A percentile compares a stretch with the other conserved stretches of the same genome.
These are phyloP conservation scores for Heliconius ismenius DNA, from an alignment of 2,888 invertebrate genomes.

Conservation along the genomic window DNA sequence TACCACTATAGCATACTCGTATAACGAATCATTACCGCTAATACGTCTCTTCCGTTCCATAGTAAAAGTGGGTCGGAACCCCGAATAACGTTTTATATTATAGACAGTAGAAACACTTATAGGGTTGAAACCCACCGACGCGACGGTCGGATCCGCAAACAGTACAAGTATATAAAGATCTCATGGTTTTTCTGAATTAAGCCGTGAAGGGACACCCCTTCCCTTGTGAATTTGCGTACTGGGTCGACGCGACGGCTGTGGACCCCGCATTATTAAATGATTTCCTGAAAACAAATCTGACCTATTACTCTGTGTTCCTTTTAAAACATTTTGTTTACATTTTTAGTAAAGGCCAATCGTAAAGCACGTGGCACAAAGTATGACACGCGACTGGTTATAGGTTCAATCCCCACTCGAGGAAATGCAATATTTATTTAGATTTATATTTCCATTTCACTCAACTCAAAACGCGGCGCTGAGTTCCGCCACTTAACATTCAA, in stretches of 20 bases:
- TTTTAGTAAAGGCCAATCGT: not conserved
- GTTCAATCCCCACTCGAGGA: too few relatives aligned
- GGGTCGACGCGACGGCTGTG: slow-evolving; percentile 44
- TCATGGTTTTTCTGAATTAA: slow-evolving; percentile 75
- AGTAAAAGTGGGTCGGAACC: slow-evolving; percentile 58
- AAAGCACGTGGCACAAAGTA: too few relatives aligned
- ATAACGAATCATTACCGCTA: slow-evolving; percentile 46
- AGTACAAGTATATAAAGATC: slow-evolving; percentile 77
- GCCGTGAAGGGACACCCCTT: slow-evolving; percentile 67
- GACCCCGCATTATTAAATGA: slow-evolving; percentile 67
- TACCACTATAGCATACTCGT: slow-evolving; percentile 6
- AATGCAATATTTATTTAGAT: too few relatives aligned
- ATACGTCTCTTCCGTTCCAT: slow-evolving; percentile 56
- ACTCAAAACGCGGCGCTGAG: too few relatives aligned
- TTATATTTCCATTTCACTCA: too few relatives aligned
- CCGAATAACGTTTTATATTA: slow-evolving; percentile 71
- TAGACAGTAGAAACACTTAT: slow-evolving; percentile 60
- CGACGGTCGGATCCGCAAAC: slow-evolving; percentile 70
- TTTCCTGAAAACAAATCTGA: slow-evolving; percentile 67
- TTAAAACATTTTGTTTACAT: slow-evolving; percentile 51
- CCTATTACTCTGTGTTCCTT: slow-evolving; percentile 52
- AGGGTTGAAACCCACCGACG: slow-evolving; percentile 64
- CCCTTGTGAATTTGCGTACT: slow-evolving; percentile 62
- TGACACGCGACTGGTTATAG: too few relatives aligned
- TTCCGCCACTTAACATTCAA: too few relatives aligned